A percentile compares a stretch with the other conserved stretches of the same genome.
Evolutionary conservation across 2,888 invertebrate species (phyloP).

Genomic region (Watsonalla binaria): DNA sequence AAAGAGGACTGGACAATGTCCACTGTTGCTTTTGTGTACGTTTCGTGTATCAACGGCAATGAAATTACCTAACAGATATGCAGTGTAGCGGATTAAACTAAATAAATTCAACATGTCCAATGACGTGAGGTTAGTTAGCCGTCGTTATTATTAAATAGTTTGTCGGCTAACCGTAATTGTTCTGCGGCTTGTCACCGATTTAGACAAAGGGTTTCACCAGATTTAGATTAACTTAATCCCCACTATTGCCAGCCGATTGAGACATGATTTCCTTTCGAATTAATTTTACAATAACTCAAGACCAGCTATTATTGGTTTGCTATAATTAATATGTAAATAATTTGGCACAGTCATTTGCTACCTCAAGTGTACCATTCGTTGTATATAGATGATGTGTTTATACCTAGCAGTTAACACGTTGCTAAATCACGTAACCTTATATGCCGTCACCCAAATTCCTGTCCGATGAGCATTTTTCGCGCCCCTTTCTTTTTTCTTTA

Average conservation of each 20-base stretch:
- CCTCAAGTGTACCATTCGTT: too few species aligned
- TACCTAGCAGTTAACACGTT: too few species aligned
- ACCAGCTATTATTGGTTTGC: too few species aligned
- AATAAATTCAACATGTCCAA: constrained; percentile 52
- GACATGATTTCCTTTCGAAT: neutral
- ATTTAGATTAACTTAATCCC: too few species aligned
- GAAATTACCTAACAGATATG: constrained; percentile 43
- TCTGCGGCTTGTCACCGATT: neutral
- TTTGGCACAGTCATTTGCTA: too few species aligned
- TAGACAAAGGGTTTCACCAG: neutral
- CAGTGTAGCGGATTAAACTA: constrained; percentile 52
- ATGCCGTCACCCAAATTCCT: constrained; percentile 31
- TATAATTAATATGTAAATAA: too few species aligned
- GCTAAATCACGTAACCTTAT: constrained; percentile 18
- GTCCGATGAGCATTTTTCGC: constrained; percentile 32
- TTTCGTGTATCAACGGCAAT: constrained; percentile 50
- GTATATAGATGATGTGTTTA: too few species aligned
- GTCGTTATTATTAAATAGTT: constrained; percentile 47
- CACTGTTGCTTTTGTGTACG: constrained; percentile 65
- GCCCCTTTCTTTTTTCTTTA: constrained; percentile 50
- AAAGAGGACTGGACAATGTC: constrained; percentile 66
- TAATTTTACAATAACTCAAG: too few species aligned
- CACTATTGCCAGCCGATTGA: too few species aligned
- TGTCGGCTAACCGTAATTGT: constrained; percentile 24
- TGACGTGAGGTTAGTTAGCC: constrained; percentile 42